phyloP scores from a whole-genome alignment of 2,797 vertebrate species.

The Pyrrhura leucotis region DNA sequence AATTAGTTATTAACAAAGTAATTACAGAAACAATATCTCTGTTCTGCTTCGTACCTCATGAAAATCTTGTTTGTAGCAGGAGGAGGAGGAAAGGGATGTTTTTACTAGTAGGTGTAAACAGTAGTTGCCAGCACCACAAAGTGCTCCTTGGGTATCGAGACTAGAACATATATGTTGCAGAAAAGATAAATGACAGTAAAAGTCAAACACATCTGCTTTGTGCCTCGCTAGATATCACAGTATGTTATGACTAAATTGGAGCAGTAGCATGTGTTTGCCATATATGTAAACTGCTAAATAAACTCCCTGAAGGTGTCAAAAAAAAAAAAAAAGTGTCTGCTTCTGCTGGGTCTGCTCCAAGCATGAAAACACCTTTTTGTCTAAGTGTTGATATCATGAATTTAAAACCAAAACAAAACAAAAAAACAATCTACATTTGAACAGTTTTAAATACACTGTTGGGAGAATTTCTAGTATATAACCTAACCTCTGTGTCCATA shows the following conservation, averaged over 20 bases:
- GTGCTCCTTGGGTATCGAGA: background rate
- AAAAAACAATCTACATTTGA: background rate
- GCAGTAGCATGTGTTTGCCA: background rate
- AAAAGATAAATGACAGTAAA: background rate
- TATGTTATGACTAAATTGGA: background rate
- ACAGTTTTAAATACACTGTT: background rate
- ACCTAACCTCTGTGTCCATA: background rate
- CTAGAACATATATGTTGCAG: background rate
- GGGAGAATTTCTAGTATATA: background rate
- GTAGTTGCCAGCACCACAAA: background rate
- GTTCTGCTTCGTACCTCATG: background rate
- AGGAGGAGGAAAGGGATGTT: background rate
- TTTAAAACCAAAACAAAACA: background rate
- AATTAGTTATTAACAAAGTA: background rate
- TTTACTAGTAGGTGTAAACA: constrained; percentile 2
- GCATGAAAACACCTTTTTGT: background rate
- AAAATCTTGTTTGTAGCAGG: background rate
- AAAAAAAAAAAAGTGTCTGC: background rate
- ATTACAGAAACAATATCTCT: background rate
- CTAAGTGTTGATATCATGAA: background rate
- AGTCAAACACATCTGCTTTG: background rate
- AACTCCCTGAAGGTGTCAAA: background rate
- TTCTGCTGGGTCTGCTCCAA: background rate
- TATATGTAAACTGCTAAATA: background rate
- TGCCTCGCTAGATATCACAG: background rate